phyloP scores from a whole-genome alignment of 2,797 vertebrate species.

The Oceanodroma leucorhoa region DNA sequence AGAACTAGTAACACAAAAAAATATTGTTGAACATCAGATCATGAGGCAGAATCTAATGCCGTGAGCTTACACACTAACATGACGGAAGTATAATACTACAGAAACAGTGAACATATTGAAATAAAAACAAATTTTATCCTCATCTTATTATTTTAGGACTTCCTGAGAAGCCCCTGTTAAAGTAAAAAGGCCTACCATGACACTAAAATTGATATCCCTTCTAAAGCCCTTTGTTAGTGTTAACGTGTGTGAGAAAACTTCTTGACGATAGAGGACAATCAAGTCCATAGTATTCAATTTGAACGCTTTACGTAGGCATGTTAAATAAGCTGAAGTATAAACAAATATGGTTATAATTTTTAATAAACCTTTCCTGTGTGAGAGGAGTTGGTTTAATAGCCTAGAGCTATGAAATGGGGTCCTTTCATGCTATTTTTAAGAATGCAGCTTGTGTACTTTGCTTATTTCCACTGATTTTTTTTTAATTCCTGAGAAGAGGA shows the following conservation, averaged over 20 bases:
- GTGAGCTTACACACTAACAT: background rate
- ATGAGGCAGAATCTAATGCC: background rate
- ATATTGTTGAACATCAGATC: background rate
- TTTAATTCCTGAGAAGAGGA: background rate
- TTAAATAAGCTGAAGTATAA: background rate
- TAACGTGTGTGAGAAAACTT: background rate
- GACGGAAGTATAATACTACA: background rate
- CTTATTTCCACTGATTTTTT: background rate
- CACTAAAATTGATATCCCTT: background rate
- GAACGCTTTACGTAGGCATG: background rate
- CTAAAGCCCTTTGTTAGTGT: background rate
- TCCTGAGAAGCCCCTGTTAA: background rate
- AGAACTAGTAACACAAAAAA: background rate
- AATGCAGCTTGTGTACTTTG: background rate
- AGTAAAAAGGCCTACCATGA: background rate
- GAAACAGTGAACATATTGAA: background rate
- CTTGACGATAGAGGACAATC: background rate
- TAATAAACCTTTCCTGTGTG: background rate
- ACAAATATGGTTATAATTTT: background rate
- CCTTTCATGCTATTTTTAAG: background rate
- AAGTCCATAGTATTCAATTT: background rate
- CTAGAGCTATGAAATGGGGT: background rate
- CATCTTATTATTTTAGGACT: background rate
- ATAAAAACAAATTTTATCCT: background rate
- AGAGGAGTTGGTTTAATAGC: background rate